Base-by-base conservation (phyloP, 2,888 invertebrate genomes). In the Panorpa germanica region DNA sequence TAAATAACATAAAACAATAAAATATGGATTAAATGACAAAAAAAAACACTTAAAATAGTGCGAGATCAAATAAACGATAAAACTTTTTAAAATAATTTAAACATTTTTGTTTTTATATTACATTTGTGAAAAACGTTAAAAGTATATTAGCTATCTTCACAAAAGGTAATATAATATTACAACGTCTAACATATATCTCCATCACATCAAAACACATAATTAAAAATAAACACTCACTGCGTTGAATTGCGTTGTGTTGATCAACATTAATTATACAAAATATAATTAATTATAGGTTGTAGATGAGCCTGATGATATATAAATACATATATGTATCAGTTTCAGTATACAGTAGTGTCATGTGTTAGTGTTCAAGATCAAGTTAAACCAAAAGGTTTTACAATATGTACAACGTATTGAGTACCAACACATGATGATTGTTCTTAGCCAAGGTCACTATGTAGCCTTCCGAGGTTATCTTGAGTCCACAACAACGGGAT, bases 401-500 rank as follows among this genome's bases (percentile, higher is more conserved):
- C 35, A 35, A 34, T 38, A 85, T 82, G 65, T 85, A 85, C 52
- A 86, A 70, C 46, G 85, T 86, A 65, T 86, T 83, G 59, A 93
- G 70, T 55, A 95, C 86, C 58, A 95, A 73, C 49, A 95, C 93
- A 59, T 93, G 90, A 61, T 95, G 93, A 64, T 95, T 95, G 65
- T 93, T 95, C 66, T 95, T 95, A 53, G 93, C 93, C 61, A 95
- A 62, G 40, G 93, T 88, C 43, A 88, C 85, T 45, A 93, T 82
- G 57, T 86, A 90, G 43, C 93, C 93, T 57, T 93, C 91, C 12
- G 86, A 83, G 34, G 93, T 93, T 48, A 95, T 90, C 64, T 93
- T 93, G 49, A 95, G 65, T 39, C 93, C 93, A 55, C 93, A 95
- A 65, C 93, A 95, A 48, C 93, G 83, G 40, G 91, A 91, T 39